Percentiles rank a stretch among this genome's conserved stretches.
These are phyloP conservation scores for Pogonus chalceus DNA, from an alignment of 1,140 invertebrate species.

Conservation along the genomic window DNA sequence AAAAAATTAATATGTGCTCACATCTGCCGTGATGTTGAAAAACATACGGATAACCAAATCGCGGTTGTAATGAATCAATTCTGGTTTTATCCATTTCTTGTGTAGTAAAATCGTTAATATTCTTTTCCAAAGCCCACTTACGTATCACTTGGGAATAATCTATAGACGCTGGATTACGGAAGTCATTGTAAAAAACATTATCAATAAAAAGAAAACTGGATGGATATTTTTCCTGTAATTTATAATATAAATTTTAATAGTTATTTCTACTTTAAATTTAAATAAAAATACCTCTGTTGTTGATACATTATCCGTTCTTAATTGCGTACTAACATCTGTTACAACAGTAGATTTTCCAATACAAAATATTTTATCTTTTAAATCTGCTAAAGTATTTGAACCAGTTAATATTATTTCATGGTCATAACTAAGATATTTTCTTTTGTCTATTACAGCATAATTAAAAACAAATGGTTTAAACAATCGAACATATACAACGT, in stretches of 20 bases:
- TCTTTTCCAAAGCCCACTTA: slow-evolving; percentile 43
- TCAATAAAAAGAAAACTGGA: slow-evolving; percentile 59
- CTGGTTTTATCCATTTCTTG: slow-evolving; percentile 43
- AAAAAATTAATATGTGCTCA: slow-evolving; percentile 56
- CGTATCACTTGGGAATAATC: slow-evolving; percentile 50
- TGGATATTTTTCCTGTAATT: slow-evolving; percentile 45
- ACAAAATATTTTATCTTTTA: slow-evolving; percentile 48
- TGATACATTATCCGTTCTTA: slow-evolving; percentile 38
- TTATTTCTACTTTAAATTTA: slow-evolving; percentile 8
- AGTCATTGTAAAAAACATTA: slow-evolving; percentile 55
- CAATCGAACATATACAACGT: slow-evolving; percentile 30
- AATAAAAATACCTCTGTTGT: slow-evolving; percentile 11
- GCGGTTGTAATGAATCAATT: slow-evolving; percentile 45
- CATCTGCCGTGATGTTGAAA: slow-evolving; percentile 59
- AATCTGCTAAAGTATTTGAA: slow-evolving; percentile 42
- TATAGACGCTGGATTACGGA: slow-evolving; percentile 35
- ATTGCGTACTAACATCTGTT: slow-evolving; percentile 34
- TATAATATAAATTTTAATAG: background rate
- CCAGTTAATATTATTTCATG: slow-evolving; percentile 43
- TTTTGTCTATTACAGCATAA: slow-evolving; percentile 10
- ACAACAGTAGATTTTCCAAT: slow-evolving; percentile 41
- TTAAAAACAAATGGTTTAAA: slow-evolving; percentile 30
- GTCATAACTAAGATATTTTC: slow-evolving; percentile 21
- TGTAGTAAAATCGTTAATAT: slow-evolving; percentile 40
- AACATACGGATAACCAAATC: slow-evolving; percentile 55